Evolutionary conservation across 2,888 invertebrate genomes (phyloP).

Genomic region (Ceriagrion tenellum): DNA sequence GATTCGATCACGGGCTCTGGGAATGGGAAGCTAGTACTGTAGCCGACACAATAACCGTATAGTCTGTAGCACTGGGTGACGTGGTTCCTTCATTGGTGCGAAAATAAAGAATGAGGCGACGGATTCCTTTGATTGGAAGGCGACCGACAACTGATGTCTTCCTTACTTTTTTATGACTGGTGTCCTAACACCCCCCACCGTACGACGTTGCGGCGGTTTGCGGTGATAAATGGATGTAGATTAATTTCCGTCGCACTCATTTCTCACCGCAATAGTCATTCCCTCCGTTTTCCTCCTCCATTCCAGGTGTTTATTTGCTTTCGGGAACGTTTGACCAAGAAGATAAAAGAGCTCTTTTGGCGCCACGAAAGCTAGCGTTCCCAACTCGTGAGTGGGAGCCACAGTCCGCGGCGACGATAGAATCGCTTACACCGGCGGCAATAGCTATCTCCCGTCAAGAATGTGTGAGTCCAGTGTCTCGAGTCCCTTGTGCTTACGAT

Average conservation of each 20-base stretch:
- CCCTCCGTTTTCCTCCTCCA: background rate
- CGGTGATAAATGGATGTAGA: too few relatives aligned
- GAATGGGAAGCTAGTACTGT: too few relatives aligned
- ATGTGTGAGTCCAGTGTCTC: background rate
- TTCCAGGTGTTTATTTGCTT: background rate
- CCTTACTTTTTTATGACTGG: too few relatives aligned
- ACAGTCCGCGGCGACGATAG: background rate
- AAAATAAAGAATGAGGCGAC: too few relatives aligned
- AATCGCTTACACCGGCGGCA: background rate
- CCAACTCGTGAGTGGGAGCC: background rate
- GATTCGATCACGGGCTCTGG: too few relatives aligned
- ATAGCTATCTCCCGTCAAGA: background rate
- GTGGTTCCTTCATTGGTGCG: too few relatives aligned
- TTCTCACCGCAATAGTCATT: background rate
- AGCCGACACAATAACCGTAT: too few relatives aligned
- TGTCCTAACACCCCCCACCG: too few relatives aligned
- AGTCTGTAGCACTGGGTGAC: too few relatives aligned
- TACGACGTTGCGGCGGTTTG: too few relatives aligned
- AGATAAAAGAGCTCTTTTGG: background rate
- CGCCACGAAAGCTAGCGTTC: background rate
- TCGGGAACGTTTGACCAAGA: background rate
- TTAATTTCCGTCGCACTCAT: background rate
- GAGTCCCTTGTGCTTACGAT: background rate
- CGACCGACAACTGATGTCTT: too few relatives aligned
- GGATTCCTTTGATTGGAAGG: too few relatives aligned